Base-by-base conservation (phyloP, 2,888 invertebrate species). In the Mystacides longicornis region DNA sequence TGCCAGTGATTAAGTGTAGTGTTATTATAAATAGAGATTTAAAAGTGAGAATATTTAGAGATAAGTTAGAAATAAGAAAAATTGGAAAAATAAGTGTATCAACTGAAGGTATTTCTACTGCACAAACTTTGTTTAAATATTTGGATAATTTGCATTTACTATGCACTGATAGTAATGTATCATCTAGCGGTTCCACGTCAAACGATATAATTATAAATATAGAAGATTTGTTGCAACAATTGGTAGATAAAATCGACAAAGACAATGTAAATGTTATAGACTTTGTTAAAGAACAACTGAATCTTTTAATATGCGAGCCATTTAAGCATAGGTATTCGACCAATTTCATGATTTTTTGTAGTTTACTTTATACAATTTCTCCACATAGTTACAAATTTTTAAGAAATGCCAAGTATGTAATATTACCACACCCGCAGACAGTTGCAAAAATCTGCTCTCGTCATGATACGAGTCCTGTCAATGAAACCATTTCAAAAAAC, bases 311-410 rank as follows among this genome's bases (percentile, higher is more conserved):
- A 5, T 27, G 27, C 5, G 16, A 43, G 7, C 4, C 7, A 43
- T 5, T 14, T 5, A 16, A 5, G 5, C 16, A 43, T n/a, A 43
- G 18, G 5, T 43, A 43, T 43, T 43, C 43, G 4, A 7, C 43
- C 7, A 7, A 43, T 18, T 16, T 18, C 14, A 43, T 43, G 16
- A 43, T 43, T 14, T 43, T 43, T 43, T 43, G 43, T 43, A 43
- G 43, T 43, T 14, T 43, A 14, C 18, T 43, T 5, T 18, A 43
- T n/a, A 16, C 43, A 43, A 43, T 43, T 16, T 43, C 43, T 16
- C 43, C 43, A 16, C 43, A 43, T 43, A 14, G 43, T n/a, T 43
- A 27, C 18, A 43, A n/a, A n/a, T 43, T 43, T 43, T 43, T 43
- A 43, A 43, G 16, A n/a, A 43, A n/a, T 43, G 7, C 43, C 4